Percentiles rank a stretch among this genome's conserved stretches.
Conservation (phyloP, 2,113 vertebrate species). For the Phaethon lepturus region DNA sequence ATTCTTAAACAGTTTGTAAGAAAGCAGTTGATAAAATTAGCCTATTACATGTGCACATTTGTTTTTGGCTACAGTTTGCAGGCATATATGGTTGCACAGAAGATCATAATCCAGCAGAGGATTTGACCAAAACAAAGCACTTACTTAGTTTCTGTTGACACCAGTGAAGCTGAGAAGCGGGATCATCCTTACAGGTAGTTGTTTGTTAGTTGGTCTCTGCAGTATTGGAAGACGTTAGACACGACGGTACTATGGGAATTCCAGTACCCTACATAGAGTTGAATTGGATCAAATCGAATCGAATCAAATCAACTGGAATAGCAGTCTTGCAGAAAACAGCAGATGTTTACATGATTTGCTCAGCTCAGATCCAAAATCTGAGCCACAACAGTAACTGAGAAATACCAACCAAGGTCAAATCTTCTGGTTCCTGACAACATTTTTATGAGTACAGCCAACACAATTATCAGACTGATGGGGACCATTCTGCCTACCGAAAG, state of each 20-base stretch:
- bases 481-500: not conserved
- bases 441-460: slow-evolving; percentile 39
- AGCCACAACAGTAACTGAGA: slow-evolving; percentile 62
- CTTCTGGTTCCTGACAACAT: slow-evolving; percentile 55
- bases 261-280: not conserved
- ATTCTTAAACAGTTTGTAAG: not conserved
- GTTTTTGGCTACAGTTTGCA: not conserved
- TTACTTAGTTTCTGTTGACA: not conserved
- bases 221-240: not conserved
- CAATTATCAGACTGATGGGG: not conserved
- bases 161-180: not conserved
- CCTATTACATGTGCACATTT: not conserved
- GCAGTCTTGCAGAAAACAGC: slow-evolving; percentile 32
- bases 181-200: not conserved
- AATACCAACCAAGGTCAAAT: slow-evolving; percentile 70
- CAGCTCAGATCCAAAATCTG: slow-evolving; percentile 59
- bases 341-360: slow-evolving; percentile 46
- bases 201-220: not conserved
- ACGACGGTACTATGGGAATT: not conserved
- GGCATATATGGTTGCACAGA: not conserved
- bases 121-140: not conserved
- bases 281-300: slow-evolving; percentile 37
- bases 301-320: slow-evolving; percentile 35
- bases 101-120: not conserved
- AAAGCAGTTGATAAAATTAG: not conserved